Conservation (phyloP, 2,888 invertebrate species). For the Blastobasis lacticolella region DNA sequence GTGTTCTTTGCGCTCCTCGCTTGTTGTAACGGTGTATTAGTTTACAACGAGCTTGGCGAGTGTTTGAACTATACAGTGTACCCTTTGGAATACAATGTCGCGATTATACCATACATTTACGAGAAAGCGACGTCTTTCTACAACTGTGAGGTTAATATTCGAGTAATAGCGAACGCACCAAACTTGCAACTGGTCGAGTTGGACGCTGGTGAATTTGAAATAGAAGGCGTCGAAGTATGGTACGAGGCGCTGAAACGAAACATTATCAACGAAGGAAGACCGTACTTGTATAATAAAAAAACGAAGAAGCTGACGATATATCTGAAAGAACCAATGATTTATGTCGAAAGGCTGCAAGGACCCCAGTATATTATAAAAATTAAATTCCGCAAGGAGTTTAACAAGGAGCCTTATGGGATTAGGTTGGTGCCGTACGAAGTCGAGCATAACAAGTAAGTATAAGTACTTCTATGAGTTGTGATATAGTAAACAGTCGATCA, state of each 20-base stretch:
- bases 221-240: conserved; percentile 42
- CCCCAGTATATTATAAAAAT: conserved; percentile 43
- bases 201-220: conserved; percentile 46
- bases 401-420: conserved; percentile 34
- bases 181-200: conserved; percentile 47
- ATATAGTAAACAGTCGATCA: no score
- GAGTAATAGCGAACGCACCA: conserved; percentile 52
- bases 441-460: conserved; percentile 41
- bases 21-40: neutral
- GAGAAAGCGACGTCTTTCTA: conserved; percentile 37
- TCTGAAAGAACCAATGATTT: conserved; percentile 40
- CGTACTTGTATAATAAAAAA: conserved; percentile 39
- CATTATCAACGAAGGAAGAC: conserved; percentile 42
- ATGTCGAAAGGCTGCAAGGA: conserved; percentile 29
- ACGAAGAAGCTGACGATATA: conserved; percentile 46
- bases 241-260: conserved; percentile 28
- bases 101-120: conserved; percentile 43
- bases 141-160: conserved; percentile 51
- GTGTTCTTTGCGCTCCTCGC: neutral
- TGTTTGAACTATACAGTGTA: conserved; percentile 65
- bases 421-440: conserved; percentile 49
- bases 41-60: conserved; percentile 41
- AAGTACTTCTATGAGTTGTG: neutral
- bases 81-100: conserved; percentile 59
- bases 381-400: conserved; percentile 39